Conservation (phyloP, 2,113 vertebrate species). For the Rousettus leschenaultii region DNA sequence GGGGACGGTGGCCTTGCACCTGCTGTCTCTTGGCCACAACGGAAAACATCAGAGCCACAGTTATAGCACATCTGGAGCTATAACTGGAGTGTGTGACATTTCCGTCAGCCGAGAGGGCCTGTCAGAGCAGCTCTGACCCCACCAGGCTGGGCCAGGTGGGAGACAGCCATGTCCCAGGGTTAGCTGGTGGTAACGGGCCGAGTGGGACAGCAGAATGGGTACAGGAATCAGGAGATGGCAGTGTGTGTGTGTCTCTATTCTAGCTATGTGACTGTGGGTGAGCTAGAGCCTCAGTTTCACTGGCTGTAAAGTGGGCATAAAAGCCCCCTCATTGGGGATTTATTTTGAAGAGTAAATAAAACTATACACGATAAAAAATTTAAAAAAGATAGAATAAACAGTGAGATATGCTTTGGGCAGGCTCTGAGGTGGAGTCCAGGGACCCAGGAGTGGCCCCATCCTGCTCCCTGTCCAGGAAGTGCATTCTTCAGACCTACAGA, state of each 20-base stretch:
- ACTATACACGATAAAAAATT: background rate
- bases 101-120: background rate
- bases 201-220: background rate
- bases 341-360: background rate
- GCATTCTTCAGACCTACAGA: background rate
- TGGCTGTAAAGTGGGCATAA: background rate
- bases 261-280: background rate
- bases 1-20: background rate
- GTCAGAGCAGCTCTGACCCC: background rate
- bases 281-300: background rate
- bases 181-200: background rate
- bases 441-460: rapidly evolving
- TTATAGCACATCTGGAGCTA: background rate
- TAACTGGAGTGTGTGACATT: background rate
- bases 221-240: background rate
- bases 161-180: background rate
- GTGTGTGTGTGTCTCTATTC: background rate
- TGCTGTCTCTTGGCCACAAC: background rate
- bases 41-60: background rate
- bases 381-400: background rate
- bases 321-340: background rate
- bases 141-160: background rate
- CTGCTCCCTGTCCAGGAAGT: background rate
- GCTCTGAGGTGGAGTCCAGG: background rate
- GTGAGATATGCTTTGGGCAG: background rate